Evolutionary conservation across 2,888 invertebrate species (phyloP).

Genomic region (Branchellion lobata): DNA sequence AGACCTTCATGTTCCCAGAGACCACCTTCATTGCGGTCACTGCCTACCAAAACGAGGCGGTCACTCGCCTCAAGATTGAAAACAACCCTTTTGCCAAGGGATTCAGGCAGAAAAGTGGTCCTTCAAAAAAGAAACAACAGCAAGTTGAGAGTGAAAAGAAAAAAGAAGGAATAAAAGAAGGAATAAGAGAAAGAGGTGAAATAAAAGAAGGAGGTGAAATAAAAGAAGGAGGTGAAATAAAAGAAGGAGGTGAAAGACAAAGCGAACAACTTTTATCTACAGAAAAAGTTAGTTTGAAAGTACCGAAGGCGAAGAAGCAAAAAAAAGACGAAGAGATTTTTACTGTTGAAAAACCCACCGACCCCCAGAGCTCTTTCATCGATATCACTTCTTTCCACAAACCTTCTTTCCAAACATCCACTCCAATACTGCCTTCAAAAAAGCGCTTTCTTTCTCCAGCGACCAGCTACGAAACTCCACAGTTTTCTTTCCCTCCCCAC

Average conservation of each 20-base stretch:
- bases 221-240: no score
- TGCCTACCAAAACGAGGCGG: constrained; percentile 33
- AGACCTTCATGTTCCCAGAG: constrained; percentile 21
- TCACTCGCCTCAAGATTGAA: constrained; percentile 28
- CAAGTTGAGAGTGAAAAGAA: no score
- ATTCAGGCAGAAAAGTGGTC: background rate
- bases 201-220: no score
- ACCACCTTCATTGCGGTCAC: constrained; percentile 37
- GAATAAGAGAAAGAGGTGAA: no score
- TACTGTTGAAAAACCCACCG: background rate
- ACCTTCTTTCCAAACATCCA: background rate
- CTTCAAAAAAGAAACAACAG: background rate
- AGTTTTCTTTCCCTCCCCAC: background rate
- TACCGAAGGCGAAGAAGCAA: no score
- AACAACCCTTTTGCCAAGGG: constrained; percentile 38
- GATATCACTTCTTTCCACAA: no score
- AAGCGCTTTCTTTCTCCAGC: background rate
- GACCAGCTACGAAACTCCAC: background rate
- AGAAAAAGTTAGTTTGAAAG: no score
- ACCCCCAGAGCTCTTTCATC: background rate
- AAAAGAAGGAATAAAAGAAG: no score
- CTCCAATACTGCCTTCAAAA: background rate
- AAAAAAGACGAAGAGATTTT: no score
- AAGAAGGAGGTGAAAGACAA: no score
- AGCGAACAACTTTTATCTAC: no score